Evolutionary conservation across 2,888 invertebrate species (phyloP), one percentile per base, ranked within the genome.

Genomic region (Panzeria rudis): DNA sequence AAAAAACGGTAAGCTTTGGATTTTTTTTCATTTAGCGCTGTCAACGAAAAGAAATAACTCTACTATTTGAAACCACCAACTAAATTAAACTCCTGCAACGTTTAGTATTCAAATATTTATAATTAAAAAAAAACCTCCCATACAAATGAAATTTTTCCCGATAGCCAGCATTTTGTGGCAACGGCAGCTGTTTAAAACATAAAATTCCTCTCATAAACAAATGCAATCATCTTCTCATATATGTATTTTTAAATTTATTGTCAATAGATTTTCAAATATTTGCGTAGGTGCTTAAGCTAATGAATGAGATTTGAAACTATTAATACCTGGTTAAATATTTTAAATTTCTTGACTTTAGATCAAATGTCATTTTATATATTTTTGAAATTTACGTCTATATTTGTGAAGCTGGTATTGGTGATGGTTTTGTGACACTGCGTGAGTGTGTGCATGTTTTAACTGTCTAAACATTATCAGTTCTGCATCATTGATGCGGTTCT

Each of bases 401-500:
- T 44, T 41, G 8, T 17, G 6, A 35, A 11, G 47, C 13, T 73
- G 47, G 32, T 47, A 29, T 15, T 25, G 23, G 1, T 11, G 17
- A 15, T 35, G 35, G 23, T 23, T n/a, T 25, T 20, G 0, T 35
- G 0, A 0, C 5, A 6, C 6, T 15, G 29, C 11, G 25, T 23
- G 44, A 17, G 32, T 41, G 52, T 78, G 20, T 64, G 79, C 23
- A 44, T 47, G 25, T 69, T 2, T 68, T 44, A 17, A 29, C 38
- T 73, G 50, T 64, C 20, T 38, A 78, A 82, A 78, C 52, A 69
- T 69, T 62, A 79, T 85, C 78, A 82, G 82, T 85, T 85, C 69
- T 59, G 82, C 85, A 61, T 85, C 62, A 44, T 44, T 78, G 75
- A 78, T 44, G 85, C 85, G 82, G 79, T 59, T 75, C 85, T 68